A percentile compares a stretch with the other conserved stretches of the same genome.
These are phyloP conservation scores for Caenorhabditis elegans DNA, from an alignment of 1,140 invertebrate species.

Conservation along the genomic window WBcel235 BX284606.5:15114501-15115000, in stretches of 20 bases:
- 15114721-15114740: conserved; percentile 58
- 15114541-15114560: neutral
- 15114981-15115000: conserved; percentile 47
- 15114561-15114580: conserved; percentile 5
- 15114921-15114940: conserved; percentile 57
- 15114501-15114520: conserved; percentile 25
- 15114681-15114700: neutral
- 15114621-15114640: conserved; percentile 64
- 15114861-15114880: neutral
- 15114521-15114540: neutral
- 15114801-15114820: conserved; percentile 49
- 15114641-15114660: conserved; percentile 55
- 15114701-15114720: conserved; percentile 56
- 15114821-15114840: neutral
- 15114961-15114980: conserved; percentile 37
- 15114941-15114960: conserved; percentile 49
- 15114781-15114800: conserved; percentile 60
- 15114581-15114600: conserved; percentile 34
- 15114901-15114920: neutral
- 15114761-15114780: conserved; percentile 57
- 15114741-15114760: conserved; percentile 48
- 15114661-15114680: neutral
- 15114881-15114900: neutral
- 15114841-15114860: conserved; percentile 33
- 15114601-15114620: conserved; percentile 55